A percentile compares a stretch with the other conserved stretches of the same genome.
These are phyloP conservation scores for Apeltes quadracus DNA, from an alignment of 2,113 vertebrate genomes.

Conservation along the genomic window DNA sequence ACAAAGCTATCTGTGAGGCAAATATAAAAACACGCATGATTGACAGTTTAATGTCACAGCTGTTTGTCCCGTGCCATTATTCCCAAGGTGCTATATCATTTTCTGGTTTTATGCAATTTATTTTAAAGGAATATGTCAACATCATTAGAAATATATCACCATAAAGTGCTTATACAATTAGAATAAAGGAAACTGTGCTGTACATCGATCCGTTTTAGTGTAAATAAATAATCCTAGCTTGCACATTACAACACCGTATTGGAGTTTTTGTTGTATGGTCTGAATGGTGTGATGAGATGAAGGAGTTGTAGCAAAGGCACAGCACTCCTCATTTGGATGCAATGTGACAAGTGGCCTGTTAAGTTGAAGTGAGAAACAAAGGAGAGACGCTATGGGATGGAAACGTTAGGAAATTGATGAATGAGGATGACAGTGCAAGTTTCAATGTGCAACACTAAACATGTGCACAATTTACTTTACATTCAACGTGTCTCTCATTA, in stretches of 20 bases:
- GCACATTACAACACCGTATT: constrained; percentile 38
- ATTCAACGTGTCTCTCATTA: background rate
- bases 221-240: constrained; percentile 76
- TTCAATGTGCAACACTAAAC: background rate
- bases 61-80: constrained; percentile 61
- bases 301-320: background rate
- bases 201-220: constrained; percentile 64
- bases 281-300: background rate
- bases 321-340: background rate
- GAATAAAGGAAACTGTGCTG: constrained; percentile 59
- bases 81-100: constrained; percentile 79
- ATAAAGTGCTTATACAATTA: constrained; percentile 75
- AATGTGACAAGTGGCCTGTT: background rate
- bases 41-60: constrained; percentile 33
- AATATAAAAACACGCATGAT: constrained; percentile 15
- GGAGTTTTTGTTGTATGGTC: constrained; percentile 31
- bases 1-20: constrained; percentile 8
- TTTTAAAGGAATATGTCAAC: constrained; percentile 44
- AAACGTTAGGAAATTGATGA: background rate
- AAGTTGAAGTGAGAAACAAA: background rate
- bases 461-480: background rate
- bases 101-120: constrained; percentile 54
- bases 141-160: constrained; percentile 63
- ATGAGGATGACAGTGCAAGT: background rate
- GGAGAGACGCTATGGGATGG: background rate